A percentile compares a stretch with the other conserved stretches of the same genome.
phyloP scores from a whole-genome alignment of 2,797 vertebrate genomes.

The Sternotherus odoratus region DNA sequence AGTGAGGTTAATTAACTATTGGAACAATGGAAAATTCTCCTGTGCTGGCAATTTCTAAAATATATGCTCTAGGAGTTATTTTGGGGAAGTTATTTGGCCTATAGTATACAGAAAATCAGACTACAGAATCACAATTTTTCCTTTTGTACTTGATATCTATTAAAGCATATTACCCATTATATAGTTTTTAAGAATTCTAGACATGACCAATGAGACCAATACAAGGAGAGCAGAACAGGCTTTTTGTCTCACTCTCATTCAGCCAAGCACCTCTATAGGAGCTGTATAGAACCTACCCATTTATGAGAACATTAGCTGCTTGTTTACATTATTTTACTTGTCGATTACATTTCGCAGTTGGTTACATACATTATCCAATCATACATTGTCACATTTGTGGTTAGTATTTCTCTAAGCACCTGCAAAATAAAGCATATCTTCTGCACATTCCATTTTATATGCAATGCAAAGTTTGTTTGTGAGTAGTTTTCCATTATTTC shows the following conservation, averaged over 20 bases:
- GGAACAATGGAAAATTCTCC: background rate
- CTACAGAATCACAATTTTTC: background rate
- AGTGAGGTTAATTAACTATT: background rate
- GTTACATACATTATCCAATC: background rate
- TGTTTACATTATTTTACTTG: background rate
- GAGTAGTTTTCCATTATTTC: background rate
- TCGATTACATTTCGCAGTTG: background rate
- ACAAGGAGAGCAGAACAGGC: background rate
- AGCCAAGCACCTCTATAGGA: background rate
- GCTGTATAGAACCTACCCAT: background rate
- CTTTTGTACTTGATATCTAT: background rate
- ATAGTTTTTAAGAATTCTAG: background rate
- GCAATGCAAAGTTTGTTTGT: background rate
- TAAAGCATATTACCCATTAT: background rate
- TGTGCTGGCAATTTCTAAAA: background rate
- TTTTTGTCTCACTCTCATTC: background rate
- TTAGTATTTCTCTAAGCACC: background rate
- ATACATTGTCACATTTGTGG: background rate
- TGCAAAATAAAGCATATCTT: background rate
- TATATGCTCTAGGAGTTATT: background rate
- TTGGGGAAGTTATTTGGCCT: background rate
- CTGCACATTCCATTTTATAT: background rate
- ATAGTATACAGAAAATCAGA: too few relatives aligned
- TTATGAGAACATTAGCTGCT: background rate
- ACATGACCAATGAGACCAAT: background rate